Percentiles rank a stretch among this genome's conserved stretches.
Conservation (phyloP, 1,140 invertebrate genomes). For the Heliothis subflexa region DNA sequence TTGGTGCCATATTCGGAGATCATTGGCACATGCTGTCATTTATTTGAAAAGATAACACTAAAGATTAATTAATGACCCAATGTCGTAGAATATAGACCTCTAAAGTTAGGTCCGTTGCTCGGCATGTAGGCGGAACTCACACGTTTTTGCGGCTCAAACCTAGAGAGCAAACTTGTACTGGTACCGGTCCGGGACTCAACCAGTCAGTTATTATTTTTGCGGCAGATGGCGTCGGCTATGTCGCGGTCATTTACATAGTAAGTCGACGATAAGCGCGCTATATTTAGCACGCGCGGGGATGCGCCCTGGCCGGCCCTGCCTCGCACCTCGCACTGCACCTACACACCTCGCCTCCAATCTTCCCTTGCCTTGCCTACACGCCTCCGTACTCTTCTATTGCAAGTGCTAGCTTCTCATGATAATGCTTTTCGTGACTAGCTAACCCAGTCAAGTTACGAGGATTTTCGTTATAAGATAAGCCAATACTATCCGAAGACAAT, state of each 20-base stretch:
- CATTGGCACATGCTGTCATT: background rate
- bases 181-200: slow-evolving; percentile 62
- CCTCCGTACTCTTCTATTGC: slow-evolving; percentile 10
- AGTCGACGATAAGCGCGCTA: slow-evolving; percentile 82
- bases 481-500: background rate
- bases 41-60: background rate
- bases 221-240: slow-evolving; percentile 74
- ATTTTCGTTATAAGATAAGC: background rate
- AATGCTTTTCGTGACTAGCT: background rate
- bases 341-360: slow-evolving; percentile 51
- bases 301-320: slow-evolving; percentile 62
- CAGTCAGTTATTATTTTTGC: slow-evolving; percentile 74
- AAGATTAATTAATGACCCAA: background rate
- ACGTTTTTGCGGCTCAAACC: slow-evolving; percentile 66
- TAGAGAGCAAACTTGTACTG: slow-evolving; percentile 60
- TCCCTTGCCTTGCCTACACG: slow-evolving; percentile 24
- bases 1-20: too few species aligned
- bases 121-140: slow-evolving; percentile 66
- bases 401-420: background rate
- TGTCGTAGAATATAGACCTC: slow-evolving; percentile 2
- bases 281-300: slow-evolving; percentile 80
- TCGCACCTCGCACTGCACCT: slow-evolving; percentile 69
- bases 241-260: slow-evolving; percentile 84
- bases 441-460: background rate
- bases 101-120: background rate